A percentile compares a stretch with the other conserved stretches of the same genome.
Conservation (phyloP, 2,113 vertebrate species). For the Sakesphorus luctuosus region DNA sequence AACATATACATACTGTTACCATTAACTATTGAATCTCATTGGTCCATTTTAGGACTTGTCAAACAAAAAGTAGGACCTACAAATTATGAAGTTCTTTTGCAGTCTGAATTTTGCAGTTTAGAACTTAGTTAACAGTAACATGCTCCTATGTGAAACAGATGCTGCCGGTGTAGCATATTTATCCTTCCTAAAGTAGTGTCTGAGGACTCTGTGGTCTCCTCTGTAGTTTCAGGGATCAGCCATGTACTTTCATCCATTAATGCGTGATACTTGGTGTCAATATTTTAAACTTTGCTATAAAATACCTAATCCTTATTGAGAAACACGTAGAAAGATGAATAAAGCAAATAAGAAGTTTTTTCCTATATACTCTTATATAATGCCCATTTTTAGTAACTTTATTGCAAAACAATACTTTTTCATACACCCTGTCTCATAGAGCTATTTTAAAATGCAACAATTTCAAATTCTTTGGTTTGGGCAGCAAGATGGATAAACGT, state of each 20-base stretch:
- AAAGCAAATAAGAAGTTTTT: background rate
- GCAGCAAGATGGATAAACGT: slow-evolving; percentile 3
- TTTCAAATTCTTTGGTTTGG: background rate
- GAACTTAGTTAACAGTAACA: background rate
- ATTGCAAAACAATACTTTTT: slow-evolving; percentile 21
- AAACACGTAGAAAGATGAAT: background rate
- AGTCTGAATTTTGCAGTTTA: background rate
- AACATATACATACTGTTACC: background rate
- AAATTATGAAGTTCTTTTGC: background rate
- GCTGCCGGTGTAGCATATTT: background rate
- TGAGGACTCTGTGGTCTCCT: background rate
- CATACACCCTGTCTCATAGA: background rate
- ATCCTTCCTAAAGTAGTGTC: background rate
- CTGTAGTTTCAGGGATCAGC: background rate
- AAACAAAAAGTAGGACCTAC: background rate
- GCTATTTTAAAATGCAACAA: slow-evolving; percentile 10
- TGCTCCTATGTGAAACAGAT: background rate
- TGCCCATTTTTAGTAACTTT: background rate
- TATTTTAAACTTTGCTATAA: background rate
- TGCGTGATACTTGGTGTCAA: background rate
- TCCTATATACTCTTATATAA: background rate
- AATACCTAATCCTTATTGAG: background rate
- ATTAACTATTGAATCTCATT: slow-evolving; percentile 14
- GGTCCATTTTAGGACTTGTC: background rate
- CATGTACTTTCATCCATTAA: background rate